Base-by-base conservation (phyloP, 2,888 invertebrate genomes). In the Octodonta nipae region DNA sequence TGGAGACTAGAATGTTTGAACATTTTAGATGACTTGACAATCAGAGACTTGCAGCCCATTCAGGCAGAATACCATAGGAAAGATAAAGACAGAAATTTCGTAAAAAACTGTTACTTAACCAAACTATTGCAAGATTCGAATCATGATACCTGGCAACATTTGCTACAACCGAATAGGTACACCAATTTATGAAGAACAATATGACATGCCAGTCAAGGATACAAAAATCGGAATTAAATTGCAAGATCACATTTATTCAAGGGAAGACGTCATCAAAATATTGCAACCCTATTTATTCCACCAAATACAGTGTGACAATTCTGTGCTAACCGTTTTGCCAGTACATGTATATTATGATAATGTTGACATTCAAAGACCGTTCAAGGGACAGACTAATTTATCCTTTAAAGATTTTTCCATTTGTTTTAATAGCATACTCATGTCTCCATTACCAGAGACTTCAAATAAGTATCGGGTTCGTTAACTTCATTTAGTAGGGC, bases 51-150 rank as follows among this genome's bases (percentile, higher is more conserved):
- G 16, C 16, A 44, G 13, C 55, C 55, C 1, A 35, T 55, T 22
- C 40, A 45, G 28, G 37, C 52, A 1, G 55, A 55, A 40, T 55
- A 55, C 36, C 54, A 54, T 2, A 38, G 53, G 17, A 42, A 38
- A 34, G 48, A 50, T 17, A 16, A 33, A 16, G n/a, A n/a, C n/a
- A n/a, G n/a, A n/a, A 22, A 22, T 4, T 3, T 4, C 22, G 4
- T 4, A 4, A 11, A 22, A n/a, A n/a, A n/a, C n/a, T n/a, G n/a
- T 22, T 22, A 22, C 22, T 22, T 22, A 22, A 2, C n/a, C n/a
- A 22, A 10, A 22, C 11, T 22, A 22, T 10, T 11, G 2, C 10
- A 22, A 4, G 22, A 22, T 10, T 3, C 3, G 10, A 11, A 2
- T 4, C 10, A 22, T 10, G 22, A 22, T 22, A 11, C 22, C 22